phyloP scores from a whole-genome alignment of 2,113 vertebrate species.

The Petrocephalus microphthalmus region DNA sequence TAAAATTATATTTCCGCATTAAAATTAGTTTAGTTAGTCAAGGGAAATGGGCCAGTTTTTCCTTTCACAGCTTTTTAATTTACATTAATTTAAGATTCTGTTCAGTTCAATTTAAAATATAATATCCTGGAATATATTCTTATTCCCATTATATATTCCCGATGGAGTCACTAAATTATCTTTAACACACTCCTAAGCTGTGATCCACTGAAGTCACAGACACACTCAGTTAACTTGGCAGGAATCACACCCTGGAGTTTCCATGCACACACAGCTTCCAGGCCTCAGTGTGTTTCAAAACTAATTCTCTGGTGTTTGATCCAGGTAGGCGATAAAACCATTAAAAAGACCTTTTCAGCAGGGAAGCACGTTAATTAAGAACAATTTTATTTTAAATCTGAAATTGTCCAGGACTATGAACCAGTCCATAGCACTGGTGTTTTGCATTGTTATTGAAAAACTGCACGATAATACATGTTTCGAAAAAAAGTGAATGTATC shows the following conservation, averaged over 20 bases:
- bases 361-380: constrained; percentile 26
- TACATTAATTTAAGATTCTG: background rate
- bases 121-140: background rate
- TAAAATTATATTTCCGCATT: background rate
- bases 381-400: background rate
- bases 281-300: background rate
- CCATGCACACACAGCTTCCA: constrained; percentile 26
- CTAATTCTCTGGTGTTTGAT: constrained; percentile 34
- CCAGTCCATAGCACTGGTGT: background rate
- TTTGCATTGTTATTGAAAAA: background rate
- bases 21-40: background rate
- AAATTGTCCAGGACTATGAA: background rate
- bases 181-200: constrained; percentile 11
- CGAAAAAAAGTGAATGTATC: background rate
- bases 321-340: constrained; percentile 24
- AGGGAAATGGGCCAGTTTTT: background rate
- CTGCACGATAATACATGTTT: background rate
- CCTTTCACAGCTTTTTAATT: background rate
- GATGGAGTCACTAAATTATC: background rate
- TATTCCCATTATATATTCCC: background rate
- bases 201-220: constrained; percentile 20
- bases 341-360: constrained; percentile 5
- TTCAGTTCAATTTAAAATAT: background rate
- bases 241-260: constrained; percentile 22
- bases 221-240: constrained; percentile 31